Evolutionary conservation across 1,140 invertebrate species (phyloP), one percentile per base, ranked within the genome.

Genomic region (Halictus rubicundus): DNA sequence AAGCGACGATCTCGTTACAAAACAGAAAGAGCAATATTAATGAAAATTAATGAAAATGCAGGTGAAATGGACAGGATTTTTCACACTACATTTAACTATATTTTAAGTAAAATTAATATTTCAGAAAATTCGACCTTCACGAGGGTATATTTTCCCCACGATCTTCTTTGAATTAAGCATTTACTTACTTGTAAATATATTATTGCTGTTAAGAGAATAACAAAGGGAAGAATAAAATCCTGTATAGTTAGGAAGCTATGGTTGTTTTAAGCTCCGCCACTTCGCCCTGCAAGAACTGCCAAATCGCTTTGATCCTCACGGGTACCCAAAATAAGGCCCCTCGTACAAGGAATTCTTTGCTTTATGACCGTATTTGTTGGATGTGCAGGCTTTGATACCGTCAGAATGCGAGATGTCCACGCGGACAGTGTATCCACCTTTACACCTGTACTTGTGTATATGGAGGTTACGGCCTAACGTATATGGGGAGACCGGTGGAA

Each of bases 361-460:
- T 60, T 76, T 76, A 68, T 65, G 23, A 81, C 76, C 86, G 89
- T 90, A 90, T 90, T 89, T 89, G 88, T 88, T 90, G 84, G 87
- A 80, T 88, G 77, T 86, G 82, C 73, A 82, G 84, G 87, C 84
- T 89, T 90, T 88, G 87, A 90, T 90, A 87, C 88, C 84, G 88
- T 89, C 88, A 91, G 88, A 89, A 90, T 90, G 85, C 86, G 87
- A 85, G 85, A 90, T 89, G 84, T 90, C 83, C 32, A 79, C 66
- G 81, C 75, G 66, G 71, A 68, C 80, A 59, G 76, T 68, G 70
- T 82, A 84, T 86, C 83, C 80, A 83, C 77, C 82, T 89, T 90
- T 89, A 88, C 84, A 90, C 88, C 88, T 90, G 88, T 87, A 89
- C 87, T 84, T 69, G 83, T 89, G 68, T 83, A 71, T 84, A 89